phyloP scores from a whole-genome alignment of 2,113 vertebrate genomes.

The Sardina pilchardus region DNA sequence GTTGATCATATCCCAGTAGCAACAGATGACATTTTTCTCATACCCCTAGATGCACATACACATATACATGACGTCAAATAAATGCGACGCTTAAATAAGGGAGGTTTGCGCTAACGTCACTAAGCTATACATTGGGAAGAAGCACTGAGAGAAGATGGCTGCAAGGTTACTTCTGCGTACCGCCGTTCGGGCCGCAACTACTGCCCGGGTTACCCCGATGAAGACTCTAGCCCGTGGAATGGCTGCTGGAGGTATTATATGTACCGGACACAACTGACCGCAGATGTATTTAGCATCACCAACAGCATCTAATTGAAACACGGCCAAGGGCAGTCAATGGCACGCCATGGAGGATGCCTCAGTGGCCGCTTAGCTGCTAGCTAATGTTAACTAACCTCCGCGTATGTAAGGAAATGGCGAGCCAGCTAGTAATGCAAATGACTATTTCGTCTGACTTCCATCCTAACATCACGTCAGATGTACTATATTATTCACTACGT shows the following conservation, averaged over 20 bases:
- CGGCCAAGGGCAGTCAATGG: constrained; percentile 41
- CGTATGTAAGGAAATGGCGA: neutral
- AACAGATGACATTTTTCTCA: no score
- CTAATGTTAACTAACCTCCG: neutral
- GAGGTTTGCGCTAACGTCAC: constrained; percentile 39
- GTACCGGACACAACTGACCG: neutral
- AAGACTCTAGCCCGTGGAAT: constrained; percentile 56
- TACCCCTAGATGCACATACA: neutral
- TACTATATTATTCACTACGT: neutral
- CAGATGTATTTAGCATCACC: neutral
- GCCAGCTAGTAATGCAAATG: neutral
- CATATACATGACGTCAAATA: constrained; percentile 20
- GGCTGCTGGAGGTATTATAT: constrained; percentile 68
- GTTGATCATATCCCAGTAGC: neutral
- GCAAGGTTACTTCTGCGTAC: constrained; percentile 73
- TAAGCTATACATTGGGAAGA: neutral
- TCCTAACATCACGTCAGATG: neutral
- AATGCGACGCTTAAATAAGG: constrained; percentile 27
- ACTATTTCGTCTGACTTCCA: neutral
- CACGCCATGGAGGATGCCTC: constrained; percentile 20
- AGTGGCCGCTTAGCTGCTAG: neutral
- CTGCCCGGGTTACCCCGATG: constrained; percentile 42
- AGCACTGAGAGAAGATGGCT: constrained; percentile 62
- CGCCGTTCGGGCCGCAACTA: constrained; percentile 51
- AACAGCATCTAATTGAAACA: constrained; percentile 18